Conservation (phyloP, 2,888 invertebrate species). For the Eumacrocentrus americanus region DNA sequence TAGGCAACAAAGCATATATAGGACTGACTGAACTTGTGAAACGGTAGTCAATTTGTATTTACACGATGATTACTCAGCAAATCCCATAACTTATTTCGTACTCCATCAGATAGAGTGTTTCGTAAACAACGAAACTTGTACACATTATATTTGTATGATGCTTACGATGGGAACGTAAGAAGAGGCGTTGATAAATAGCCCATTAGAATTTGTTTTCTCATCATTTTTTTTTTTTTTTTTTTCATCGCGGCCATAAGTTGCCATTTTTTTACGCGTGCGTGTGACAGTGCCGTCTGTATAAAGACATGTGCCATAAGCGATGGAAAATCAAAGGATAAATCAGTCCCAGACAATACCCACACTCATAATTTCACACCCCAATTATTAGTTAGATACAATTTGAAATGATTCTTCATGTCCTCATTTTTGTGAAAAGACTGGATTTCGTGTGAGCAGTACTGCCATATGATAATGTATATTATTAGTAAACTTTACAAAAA, state of each 20-base stretch:
- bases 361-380: neutral
- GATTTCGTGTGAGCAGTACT: constrained; percentile 33
- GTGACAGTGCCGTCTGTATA: constrained; percentile 20
- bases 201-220: constrained; percentile 23
- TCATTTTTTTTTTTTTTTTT: constrained; percentile 8
- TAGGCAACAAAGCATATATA: constrained; percentile 25
- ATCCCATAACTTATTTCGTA: constrained; percentile 7
- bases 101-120: constrained; percentile 3
- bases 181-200: neutral
- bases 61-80: neutral
- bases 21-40: neutral
- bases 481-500: constrained; percentile 21
- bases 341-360: constrained; percentile 4
- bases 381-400: neutral
- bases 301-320: constrained; percentile 26
- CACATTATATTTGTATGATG: constrained; percentile 10
- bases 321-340: constrained; percentile 16
- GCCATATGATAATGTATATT: constrained; percentile 40
- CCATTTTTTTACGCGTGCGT: neutral
- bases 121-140: constrained; percentile 13
- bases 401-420: no score
- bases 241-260: neutral
- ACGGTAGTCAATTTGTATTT: constrained; percentile 10
- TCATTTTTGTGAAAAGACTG: constrained; percentile 15
- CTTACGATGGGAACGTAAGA: neutral